phyloP scores from a whole-genome alignment of 2,888 invertebrate species.

The Hanleya hanleyi region DNA sequence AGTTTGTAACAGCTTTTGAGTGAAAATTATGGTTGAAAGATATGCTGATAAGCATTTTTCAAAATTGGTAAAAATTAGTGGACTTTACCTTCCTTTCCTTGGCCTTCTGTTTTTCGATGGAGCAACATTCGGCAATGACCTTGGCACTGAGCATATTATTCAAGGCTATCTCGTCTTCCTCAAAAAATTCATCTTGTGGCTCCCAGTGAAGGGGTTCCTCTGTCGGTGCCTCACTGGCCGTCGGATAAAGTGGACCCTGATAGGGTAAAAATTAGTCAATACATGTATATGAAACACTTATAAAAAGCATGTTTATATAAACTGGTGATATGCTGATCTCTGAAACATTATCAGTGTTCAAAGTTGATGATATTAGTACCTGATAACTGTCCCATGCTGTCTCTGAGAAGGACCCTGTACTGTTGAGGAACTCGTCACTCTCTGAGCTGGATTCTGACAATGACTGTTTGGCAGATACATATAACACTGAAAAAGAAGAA shows the following conservation, averaged over 20 bases:
- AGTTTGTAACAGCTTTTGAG: too few species aligned
- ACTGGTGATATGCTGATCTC: too few species aligned
- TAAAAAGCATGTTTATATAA: not conserved
- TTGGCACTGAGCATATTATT: not conserved
- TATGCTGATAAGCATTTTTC: too few species aligned
- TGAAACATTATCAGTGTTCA: too few species aligned
- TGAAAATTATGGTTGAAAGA: too few species aligned
- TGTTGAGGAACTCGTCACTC: constrained; percentile 45
- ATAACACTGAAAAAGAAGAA: constrained; percentile 39
- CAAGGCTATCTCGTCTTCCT: constrained; percentile 53
- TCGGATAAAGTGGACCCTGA: not conserved
- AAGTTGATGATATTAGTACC: too few species aligned
- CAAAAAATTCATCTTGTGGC: constrained; percentile 60
- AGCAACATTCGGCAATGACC: not conserved
- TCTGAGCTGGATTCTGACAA: constrained; percentile 32
- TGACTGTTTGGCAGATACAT: constrained; percentile 35
- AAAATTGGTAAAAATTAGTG: too few species aligned
- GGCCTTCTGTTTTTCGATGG: not conserved
- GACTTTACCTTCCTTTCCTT: constrained; percentile 1
- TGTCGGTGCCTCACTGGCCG: constrained; percentile 54
- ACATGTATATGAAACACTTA: not conserved
- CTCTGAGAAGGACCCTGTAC: constrained; percentile 83
- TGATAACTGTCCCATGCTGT: constrained; percentile 97
- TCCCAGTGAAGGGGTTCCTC: constrained; percentile 62
- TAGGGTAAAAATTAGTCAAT: too few species aligned